These are phyloP conservation scores for Folsomia manolachei DNA, from an alignment of 2,888 invertebrate species.

Conservation along the genomic window DNA sequence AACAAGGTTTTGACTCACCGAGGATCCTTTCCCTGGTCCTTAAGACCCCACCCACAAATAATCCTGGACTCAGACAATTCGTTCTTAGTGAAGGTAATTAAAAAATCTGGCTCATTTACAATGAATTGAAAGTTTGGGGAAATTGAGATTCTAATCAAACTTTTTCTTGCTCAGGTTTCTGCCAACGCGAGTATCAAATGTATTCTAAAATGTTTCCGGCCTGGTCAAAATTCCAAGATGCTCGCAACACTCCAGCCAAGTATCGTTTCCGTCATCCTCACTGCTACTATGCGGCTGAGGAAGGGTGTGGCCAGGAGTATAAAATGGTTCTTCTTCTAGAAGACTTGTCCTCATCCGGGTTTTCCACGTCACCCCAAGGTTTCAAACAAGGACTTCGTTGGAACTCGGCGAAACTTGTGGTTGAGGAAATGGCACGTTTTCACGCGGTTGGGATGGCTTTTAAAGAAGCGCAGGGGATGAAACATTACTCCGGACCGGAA, in stretches of 20 bases:
- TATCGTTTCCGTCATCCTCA: conserved; percentile 27
- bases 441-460: conserved; percentile 35
- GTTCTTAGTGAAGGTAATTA: conserved; percentile 21
- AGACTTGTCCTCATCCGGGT: conserved; percentile 22
- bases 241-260: conserved; percentile 21
- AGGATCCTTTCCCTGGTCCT: conserved; percentile 26
- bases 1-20: neutral
- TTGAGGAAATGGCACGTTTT: conserved; percentile 32
- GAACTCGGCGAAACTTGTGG: conserved; percentile 17
- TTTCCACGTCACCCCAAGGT: conserved; percentile 29
- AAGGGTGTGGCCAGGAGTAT: conserved; percentile 20
- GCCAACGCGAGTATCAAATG: conserved; percentile 28
- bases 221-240: conserved; percentile 28
- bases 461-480: conserved; percentile 1
- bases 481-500: neutral
- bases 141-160: too few species aligned
- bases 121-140: neutral
- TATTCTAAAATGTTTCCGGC: conserved; percentile 33
- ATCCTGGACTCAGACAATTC: conserved; percentile 17
- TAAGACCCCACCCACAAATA: conserved; percentile 30
- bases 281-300: conserved; percentile 38
- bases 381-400: conserved; percentile 24
- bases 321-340: conserved; percentile 36
- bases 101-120: too few species aligned
- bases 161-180: conserved; percentile 20